A percentile compares a stretch with the other conserved stretches of the same genome.
These are phyloP conservation scores for Trogon surrucura DNA, from an alignment of 2,113 vertebrate genomes.

Conservation along the genomic window DNA sequence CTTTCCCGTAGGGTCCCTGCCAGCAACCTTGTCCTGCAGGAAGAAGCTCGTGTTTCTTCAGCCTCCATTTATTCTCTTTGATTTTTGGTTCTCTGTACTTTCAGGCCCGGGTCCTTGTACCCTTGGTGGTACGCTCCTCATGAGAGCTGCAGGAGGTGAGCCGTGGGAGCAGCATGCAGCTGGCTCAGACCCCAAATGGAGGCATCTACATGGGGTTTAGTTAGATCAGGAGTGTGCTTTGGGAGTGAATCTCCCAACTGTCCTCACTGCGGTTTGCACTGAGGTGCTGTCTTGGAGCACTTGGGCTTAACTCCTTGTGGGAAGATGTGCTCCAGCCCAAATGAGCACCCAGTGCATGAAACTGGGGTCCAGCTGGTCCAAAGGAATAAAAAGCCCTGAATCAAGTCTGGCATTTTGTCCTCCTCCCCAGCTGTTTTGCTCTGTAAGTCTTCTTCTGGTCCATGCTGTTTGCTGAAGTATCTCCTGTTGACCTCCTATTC, in stretches of 20 bases:
- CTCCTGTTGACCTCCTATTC: background rate
- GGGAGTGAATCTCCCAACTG: background rate
- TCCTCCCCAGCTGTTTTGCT: background rate
- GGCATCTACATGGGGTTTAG: background rate
- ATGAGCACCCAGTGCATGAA: background rate
- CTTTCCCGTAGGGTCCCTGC: background rate
- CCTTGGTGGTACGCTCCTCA: background rate
- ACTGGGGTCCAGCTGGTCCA: background rate
- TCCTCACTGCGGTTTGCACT: background rate
- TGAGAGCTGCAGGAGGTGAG: background rate
- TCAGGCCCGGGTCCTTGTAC: background rate
- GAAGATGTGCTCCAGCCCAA: background rate
- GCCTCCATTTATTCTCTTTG: background rate
- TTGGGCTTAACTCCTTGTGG: background rate
- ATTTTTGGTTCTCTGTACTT: background rate
- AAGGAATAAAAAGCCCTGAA: background rate
- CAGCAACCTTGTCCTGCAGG: background rate
- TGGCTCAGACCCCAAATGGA: accelerated
- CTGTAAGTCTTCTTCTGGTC: background rate
- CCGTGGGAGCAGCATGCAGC: background rate
- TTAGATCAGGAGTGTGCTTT: background rate
- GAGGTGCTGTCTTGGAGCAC: background rate
- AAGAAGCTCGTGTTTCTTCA: background rate
- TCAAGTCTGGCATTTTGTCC: background rate
- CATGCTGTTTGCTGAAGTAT: background rate